Conservation (phyloP, 2,888 invertebrate species). For the Graphium colonna region DNA sequence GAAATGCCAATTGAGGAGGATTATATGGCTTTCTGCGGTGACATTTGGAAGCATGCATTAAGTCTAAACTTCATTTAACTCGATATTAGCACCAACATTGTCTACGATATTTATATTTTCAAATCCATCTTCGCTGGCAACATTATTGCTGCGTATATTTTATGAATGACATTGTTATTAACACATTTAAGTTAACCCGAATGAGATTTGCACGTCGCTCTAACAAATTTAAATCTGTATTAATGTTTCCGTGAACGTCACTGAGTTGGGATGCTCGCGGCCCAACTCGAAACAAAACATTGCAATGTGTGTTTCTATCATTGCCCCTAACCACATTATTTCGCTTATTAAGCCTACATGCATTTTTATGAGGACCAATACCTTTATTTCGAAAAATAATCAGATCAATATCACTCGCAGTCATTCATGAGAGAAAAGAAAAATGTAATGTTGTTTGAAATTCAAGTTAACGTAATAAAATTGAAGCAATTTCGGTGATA, state of each 20-base stretch:
- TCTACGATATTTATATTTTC: background rate
- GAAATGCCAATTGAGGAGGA: background rate
- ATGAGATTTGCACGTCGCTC: no score
- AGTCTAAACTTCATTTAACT: conserved; percentile 4
- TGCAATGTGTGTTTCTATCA: background rate
- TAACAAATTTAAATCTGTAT: no score
- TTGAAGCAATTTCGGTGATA: conserved; percentile 47
- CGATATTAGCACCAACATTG: background rate
- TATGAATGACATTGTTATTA: no score
- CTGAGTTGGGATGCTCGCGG: no score
- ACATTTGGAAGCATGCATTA: conserved; percentile 9
- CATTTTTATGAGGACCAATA: conserved; percentile 8
- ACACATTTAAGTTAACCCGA: no score
- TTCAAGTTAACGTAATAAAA: conserved; percentile 16
- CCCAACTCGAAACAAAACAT: background rate
- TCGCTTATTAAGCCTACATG: background rate
- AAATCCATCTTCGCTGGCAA: no score
- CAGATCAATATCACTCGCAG: background rate
- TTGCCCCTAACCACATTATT: background rate
- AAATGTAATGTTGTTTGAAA: conserved; percentile 10
- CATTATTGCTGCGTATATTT: no score
- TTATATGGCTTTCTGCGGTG: conserved; percentile 8
- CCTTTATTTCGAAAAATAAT: conserved; percentile 1
- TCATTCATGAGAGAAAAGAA: background rate
- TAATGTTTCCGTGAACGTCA: no score